phyloP scores from a whole-genome alignment of 2,797 vertebrate genomes.

The Sebastolobus altivelis region DNA sequence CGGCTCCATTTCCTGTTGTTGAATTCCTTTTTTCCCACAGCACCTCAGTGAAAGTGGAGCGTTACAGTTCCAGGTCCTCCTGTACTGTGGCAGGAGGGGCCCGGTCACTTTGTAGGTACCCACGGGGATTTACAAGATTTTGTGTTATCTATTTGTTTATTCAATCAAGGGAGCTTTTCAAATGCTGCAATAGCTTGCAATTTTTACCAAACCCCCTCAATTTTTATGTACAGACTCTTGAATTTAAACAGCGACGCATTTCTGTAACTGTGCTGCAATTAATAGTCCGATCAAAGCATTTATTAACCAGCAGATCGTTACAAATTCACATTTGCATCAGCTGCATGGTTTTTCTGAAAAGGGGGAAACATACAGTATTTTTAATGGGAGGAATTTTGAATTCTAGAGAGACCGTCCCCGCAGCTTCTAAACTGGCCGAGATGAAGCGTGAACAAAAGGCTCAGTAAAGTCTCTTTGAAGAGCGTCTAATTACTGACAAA shows the following conservation, averaged over 20 bases:
- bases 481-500: slow-evolving; percentile 72
- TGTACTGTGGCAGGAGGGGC: slow-evolving; percentile 4
- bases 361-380: background rate
- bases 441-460: slow-evolving; percentile 65
- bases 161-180: slow-evolving; percentile 13
- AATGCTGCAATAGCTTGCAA: slow-evolving; percentile 18
- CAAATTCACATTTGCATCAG: slow-evolving; percentile 35
- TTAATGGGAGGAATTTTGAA: slow-evolving; percentile 32
- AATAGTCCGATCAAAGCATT: slow-evolving; percentile 31
- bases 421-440: slow-evolving; percentile 51
- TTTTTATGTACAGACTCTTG: background rate
- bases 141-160: slow-evolving; percentile 14
- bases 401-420: slow-evolving; percentile 12
- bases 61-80: slow-evolving; percentile 37
- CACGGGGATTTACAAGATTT: background rate
- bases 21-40: slow-evolving; percentile 80
- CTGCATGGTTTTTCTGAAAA: background rate
- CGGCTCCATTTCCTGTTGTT: slow-evolving; percentile 86
- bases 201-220: background rate
- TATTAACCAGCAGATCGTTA: slow-evolving; percentile 18
- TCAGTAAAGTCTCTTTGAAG: slow-evolving; percentile 67
- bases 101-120: slow-evolving; percentile 16
- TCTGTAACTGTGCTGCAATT: slow-evolving; percentile 17
- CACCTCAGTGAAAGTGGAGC: slow-evolving; percentile 67
- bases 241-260: slow-evolving; percentile 6